These are phyloP conservation scores for Girardinichthys multiradiatus DNA, from an alignment of 2,113 vertebrate genomes.

Conservation along the genomic window DNA sequence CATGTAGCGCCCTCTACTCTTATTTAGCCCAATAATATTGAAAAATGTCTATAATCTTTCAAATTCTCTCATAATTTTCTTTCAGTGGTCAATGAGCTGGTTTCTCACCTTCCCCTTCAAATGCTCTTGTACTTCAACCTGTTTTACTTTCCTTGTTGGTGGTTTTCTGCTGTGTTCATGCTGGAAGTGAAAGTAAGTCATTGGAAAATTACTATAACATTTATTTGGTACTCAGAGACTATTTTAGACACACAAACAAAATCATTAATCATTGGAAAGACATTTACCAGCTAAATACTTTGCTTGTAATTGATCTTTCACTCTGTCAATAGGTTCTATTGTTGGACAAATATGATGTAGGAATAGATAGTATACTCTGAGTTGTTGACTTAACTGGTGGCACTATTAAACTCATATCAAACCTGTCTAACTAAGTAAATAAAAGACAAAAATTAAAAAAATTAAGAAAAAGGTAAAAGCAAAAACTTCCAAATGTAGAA, in stretches of 20 bases:
- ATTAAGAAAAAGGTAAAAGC: background rate
- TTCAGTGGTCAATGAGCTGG: conserved; percentile 73
- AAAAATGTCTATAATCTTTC: too few relatives aligned
- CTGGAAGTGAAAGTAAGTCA: conserved; percentile 84
- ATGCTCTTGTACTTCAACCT: conserved; percentile 88
- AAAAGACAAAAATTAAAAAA: background rate
- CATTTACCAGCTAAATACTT: background rate
- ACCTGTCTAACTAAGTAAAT: background rate
- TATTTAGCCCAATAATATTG: too few relatives aligned
- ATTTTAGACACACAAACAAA: background rate
- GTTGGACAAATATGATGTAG: too few relatives aligned
- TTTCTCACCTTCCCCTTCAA: conserved; percentile 86
- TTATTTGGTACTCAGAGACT: background rate
- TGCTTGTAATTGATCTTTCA: too few relatives aligned
- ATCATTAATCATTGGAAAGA: background rate
- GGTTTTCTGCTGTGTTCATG: conserved; percentile 83
- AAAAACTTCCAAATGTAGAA: background rate
- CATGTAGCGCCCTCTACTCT: too few relatives aligned
- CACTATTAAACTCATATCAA: background rate
- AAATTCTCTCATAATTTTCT: background rate
- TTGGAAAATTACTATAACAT: background rate
- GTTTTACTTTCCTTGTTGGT: conserved; percentile 86
- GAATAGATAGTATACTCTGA: background rate
- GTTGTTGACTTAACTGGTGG: background rate
- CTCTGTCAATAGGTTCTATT: too few relatives aligned